These are phyloP conservation scores for Tyrannus savana DNA, from an alignment of 2,113 vertebrate species.

Conservation along the genomic window DNA sequence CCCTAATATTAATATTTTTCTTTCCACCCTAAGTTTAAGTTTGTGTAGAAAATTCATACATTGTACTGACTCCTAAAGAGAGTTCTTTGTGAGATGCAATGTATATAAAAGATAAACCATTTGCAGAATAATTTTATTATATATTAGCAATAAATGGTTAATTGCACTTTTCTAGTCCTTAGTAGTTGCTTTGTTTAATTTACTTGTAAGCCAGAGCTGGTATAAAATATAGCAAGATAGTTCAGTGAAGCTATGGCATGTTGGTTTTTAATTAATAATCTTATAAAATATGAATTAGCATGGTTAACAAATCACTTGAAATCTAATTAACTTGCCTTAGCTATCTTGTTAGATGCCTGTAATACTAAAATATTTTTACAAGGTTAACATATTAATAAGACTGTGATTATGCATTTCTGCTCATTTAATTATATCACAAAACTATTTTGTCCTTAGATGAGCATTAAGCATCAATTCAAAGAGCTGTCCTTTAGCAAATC, in stretches of 20 bases:
- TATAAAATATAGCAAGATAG: slow-evolving; percentile 65
- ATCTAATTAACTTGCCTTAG: slow-evolving; percentile 75
- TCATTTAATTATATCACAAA: slow-evolving; percentile 68
- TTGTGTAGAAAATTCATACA: not conserved
- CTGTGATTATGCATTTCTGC: slow-evolving; percentile 63
- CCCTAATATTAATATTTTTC: slow-evolving; percentile 5
- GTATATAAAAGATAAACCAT: slow-evolving; percentile 31
- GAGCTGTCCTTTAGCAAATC: slow-evolving; percentile 17
- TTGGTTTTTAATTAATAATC: slow-evolving; percentile 75
- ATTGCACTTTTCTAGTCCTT: slow-evolving; percentile 55
- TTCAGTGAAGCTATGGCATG: slow-evolving; percentile 23
- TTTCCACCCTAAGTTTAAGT: not conserved
- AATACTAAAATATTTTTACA: slow-evolving; percentile 69
- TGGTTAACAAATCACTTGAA: slow-evolving; percentile 70
- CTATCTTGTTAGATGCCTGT: slow-evolving; percentile 53
- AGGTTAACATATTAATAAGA: slow-evolving; percentile 73
- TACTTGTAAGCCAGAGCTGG: slow-evolving; percentile 59
- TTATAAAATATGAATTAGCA: slow-evolving; percentile 79
- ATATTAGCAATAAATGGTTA: slow-evolving; percentile 53
- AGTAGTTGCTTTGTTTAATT: slow-evolving; percentile 63
- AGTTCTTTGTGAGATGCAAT: not conserved
- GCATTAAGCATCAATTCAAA: slow-evolving; percentile 40
- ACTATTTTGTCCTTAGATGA: slow-evolving; percentile 61
- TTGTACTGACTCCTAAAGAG: not conserved
- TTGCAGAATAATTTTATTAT: slow-evolving; percentile 37